phyloP scores from a whole-genome alignment of 2,113 vertebrate genomes.

The Passerina amoena region DNA sequence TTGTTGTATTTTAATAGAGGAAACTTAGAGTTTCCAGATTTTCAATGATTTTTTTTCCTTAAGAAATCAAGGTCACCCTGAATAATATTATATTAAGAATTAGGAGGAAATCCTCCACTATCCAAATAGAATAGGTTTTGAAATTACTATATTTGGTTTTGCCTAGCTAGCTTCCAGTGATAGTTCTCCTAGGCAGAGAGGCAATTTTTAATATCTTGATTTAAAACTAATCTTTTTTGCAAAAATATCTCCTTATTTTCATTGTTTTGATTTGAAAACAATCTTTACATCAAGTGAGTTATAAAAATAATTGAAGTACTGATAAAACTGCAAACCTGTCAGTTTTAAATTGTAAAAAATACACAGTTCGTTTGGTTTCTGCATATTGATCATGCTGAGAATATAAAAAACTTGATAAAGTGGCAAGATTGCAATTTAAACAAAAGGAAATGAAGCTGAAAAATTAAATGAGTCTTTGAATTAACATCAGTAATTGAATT shows the following conservation, averaged over 20 bases:
- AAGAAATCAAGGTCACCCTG: neutral
- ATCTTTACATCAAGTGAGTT: neutral
- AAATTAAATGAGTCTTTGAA: neutral
- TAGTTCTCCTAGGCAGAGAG: neutral
- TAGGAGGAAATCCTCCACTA: neutral
- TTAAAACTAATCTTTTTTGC: neutral
- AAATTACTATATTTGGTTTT: neutral
- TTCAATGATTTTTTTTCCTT: neutral
- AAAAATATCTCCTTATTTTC: neutral
- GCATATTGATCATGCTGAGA: neutral
- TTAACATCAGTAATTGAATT: neutral
- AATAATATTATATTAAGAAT: neutral
- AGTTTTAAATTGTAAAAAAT: neutral
- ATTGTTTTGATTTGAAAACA: neutral
- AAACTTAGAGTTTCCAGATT: neutral
- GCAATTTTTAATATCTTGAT: neutral
- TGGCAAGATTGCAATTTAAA: neutral
- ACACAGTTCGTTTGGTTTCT: neutral
- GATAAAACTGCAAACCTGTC: neutral
- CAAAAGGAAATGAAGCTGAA: neutral
- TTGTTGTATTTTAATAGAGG: neutral
- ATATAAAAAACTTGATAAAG: neutral
- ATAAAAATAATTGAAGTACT: neutral
- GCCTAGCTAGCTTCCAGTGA: neutral
- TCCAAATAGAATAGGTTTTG: neutral